Evolutionary conservation across 2,888 invertebrate genomes (phyloP).

Genomic region (Xiphydria camelus): DNA sequence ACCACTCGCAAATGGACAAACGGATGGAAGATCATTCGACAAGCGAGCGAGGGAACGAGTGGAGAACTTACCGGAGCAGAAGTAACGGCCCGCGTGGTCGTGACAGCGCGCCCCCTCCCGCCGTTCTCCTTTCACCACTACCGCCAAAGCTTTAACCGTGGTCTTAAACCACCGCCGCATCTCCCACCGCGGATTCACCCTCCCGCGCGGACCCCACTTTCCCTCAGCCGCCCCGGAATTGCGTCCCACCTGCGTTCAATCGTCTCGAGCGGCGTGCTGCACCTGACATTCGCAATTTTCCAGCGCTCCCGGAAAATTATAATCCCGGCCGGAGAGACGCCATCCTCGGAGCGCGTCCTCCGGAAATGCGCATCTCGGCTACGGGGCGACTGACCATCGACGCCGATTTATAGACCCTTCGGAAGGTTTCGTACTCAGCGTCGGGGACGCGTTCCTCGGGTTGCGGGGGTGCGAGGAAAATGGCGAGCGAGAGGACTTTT

Average conservation of each 20-base stretch:
- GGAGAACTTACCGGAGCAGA: slow-evolving; percentile 37
- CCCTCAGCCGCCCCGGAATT: slow-evolving; percentile 12
- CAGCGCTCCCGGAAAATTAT: slow-evolving; percentile 50
- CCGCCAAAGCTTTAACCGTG: slow-evolving; percentile 40
- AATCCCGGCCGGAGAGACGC: slow-evolving; percentile 40
- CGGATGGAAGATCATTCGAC: slow-evolving; percentile 33
- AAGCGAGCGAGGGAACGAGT: slow-evolving; percentile 33
- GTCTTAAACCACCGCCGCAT: no score
- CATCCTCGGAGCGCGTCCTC: no score
- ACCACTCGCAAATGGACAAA: slow-evolving; percentile 28
- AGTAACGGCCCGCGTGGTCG: slow-evolving; percentile 42
- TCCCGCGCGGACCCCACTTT: slow-evolving; percentile 31
- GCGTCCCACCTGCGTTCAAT: slow-evolving; percentile 29
- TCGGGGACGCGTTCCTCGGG: not conserved
- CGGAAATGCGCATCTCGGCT: no score
- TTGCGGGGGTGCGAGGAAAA: not conserved
- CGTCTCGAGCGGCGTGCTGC: slow-evolving; percentile 44
- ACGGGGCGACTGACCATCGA: no score
- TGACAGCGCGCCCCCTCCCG: slow-evolving; percentile 39
- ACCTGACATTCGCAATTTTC: slow-evolving; percentile 55
- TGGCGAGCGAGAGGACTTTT: not conserved
- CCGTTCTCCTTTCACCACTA: slow-evolving; percentile 55
- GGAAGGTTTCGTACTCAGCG: no score
- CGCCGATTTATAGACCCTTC: no score
- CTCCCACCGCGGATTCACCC: slow-evolving; percentile 44